Conservation (phyloP, 2,888 invertebrate genomes). For the Plusia festucae region DNA sequence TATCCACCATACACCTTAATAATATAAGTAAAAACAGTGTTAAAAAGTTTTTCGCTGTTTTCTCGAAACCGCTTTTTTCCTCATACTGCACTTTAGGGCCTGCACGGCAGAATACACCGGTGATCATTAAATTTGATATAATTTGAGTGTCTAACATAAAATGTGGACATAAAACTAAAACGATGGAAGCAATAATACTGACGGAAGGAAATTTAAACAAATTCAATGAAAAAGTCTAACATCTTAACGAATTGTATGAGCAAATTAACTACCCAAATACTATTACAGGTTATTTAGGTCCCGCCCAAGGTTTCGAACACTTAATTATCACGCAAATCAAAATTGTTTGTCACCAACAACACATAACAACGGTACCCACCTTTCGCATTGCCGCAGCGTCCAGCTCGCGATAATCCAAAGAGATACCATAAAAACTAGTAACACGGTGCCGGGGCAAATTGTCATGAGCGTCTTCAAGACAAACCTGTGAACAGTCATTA, state of each 20-base stretch:
- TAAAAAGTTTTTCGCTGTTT: too few species aligned
- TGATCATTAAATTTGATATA: constrained; percentile 69
- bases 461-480: constrained; percentile 99
- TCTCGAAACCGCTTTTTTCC: too few species aligned
- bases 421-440: constrained; percentile 99
- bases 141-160: constrained; percentile 66
- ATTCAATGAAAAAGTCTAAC: constrained; percentile 49
- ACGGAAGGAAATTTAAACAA: constrained; percentile 59
- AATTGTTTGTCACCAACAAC: constrained; percentile 60
- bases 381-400: constrained; percentile 99
- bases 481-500: constrained; percentile 88
- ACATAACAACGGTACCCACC: constrained; percentile 90
- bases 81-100: too few species aligned
- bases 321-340: constrained; percentile 52
- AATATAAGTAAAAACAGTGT: too few species aligned
- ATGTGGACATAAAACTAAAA: constrained; percentile 70
- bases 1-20: too few species aligned
- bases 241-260: constrained; percentile 52
- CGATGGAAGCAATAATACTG: constrained; percentile 76
- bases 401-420: constrained; percentile 99
- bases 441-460: constrained; percentile 99
- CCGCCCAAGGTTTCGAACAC: constrained; percentile 49
- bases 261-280: constrained; percentile 51
- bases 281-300: constrained; percentile 24
- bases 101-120: too few species aligned